Percentiles rank a stretch among this genome's conserved stretches.
Evolutionary conservation across 2,797 vertebrate species (phyloP).

Genomic region (Tragelaphus oryx): DNA sequence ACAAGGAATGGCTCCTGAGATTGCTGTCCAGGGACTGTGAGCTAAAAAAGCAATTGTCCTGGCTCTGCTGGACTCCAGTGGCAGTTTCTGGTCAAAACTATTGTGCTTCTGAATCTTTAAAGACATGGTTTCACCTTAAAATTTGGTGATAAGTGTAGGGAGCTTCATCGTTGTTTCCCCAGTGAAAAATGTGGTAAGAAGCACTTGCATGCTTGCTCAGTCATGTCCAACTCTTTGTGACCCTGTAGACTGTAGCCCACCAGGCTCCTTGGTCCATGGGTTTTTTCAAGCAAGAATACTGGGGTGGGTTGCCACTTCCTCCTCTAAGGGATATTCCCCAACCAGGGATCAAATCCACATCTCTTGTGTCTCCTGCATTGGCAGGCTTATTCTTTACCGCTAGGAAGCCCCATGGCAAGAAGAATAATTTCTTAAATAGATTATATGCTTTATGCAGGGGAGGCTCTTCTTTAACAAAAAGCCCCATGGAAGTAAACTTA

Average conservation of each 20-base stretch:
- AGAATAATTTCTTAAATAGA: neutral
- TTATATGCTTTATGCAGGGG: neutral
- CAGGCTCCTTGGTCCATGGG: neutral
- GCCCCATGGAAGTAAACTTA: neutral
- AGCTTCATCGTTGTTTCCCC: neutral
- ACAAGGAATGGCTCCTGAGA: conserved; percentile 35
- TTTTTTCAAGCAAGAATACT: neutral
- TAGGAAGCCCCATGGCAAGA: neutral
- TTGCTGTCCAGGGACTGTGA: conserved; percentile 16
- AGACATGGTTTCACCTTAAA: neutral
- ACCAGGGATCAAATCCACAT: rapidly evolving
- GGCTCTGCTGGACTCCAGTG: neutral
- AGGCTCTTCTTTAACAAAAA: neutral
- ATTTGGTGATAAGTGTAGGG: neutral
- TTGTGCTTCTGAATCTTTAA: neutral
- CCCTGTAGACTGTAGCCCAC: neutral
- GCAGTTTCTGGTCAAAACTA: neutral
- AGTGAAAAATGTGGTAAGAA: neutral
- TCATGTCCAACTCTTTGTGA: neutral
- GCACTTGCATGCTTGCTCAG: neutral
- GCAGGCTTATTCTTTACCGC: neutral
- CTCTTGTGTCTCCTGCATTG: neutral
- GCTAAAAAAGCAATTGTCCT: conserved; percentile 31
- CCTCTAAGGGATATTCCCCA: neutral
- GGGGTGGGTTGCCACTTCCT: neutral